Evolutionary conservation across 2,113 vertebrate genomes (phyloP), one percentile per base, ranked within the genome.

Genomic region (Miniopterus natalensis): DNA sequence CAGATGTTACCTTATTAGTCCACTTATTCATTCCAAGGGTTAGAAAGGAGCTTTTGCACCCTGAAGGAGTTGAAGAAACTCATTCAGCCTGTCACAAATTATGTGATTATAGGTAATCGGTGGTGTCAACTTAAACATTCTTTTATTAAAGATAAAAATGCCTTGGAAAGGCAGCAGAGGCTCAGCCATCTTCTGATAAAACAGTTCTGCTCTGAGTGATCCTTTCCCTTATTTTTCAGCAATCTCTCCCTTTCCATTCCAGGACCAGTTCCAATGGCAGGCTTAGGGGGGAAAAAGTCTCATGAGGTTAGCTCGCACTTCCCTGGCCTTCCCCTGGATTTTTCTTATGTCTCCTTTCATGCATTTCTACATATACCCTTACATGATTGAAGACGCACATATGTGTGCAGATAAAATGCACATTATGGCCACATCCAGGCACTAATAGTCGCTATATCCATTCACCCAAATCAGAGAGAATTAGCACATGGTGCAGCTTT

Each of bases 141-240:
- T 40, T 84, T 66, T 31, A 45, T 71, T 68, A 51, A 65, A 93
- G 53, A 49, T 18, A 51, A 93, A 95, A 89, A 89, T 13, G 1
- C n/a, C 15, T 63, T 84, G 77, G 29, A 45, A 90, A 27, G 29
- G 11, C 8, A 61, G 79, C 27, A 85, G 12, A 51, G 14, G 7
- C 53, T 66, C 77, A 92, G 21, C 7, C 42, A 74, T 42, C 29
- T 27, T 77, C 29, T 18, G 45, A 21, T n/a, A 15, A 89, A 84
- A 84, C 1, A 88, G 68, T 14, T 36, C 57, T 81, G 49, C 53
- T 6, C 8, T 40, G 3, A 25, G 10, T 29, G 17, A 53, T 79
- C n/a, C 7, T 77, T 59, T 4, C 27, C 53, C 42, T 83, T 13
- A 29, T 25, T 92, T 77, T 51, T 31, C 9, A 3, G 53, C 13